Percentiles rank a stretch among this genome's conserved stretches.
phyloP scores from a whole-genome alignment of 1,140 invertebrate species.

The Lordiphosa mommai region DNA sequence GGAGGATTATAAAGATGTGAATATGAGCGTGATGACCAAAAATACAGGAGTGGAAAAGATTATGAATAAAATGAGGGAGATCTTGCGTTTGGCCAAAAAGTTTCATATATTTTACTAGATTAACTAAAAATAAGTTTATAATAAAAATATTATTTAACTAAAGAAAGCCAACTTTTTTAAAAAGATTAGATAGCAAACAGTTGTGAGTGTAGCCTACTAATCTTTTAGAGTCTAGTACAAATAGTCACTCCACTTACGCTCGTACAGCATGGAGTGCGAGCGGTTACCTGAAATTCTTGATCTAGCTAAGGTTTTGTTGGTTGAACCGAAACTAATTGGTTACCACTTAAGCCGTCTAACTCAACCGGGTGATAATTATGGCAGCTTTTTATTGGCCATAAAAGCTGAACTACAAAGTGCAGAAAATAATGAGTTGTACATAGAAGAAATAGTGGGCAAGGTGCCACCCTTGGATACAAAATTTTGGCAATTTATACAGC shows the following conservation, averaged over 20 bases:
- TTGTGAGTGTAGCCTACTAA: no score
- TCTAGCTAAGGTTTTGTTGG: slow-evolving; percentile 25
- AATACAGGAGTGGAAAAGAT: slow-evolving; percentile 48
- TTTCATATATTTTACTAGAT: slow-evolving; percentile 56
- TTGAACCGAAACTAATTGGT: slow-evolving; percentile 35
- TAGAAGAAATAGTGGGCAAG: slow-evolving; percentile 81
- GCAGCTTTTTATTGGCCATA: slow-evolving; percentile 81
- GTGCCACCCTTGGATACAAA: slow-evolving; percentile 82
- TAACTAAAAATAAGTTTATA: no score
- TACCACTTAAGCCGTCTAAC: slow-evolving; percentile 74
- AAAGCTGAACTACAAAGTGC: slow-evolving; percentile 17
- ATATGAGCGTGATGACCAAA: slow-evolving; percentile 44
- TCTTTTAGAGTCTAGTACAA: neutral
- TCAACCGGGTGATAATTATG: slow-evolving; percentile 83
- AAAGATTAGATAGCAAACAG: no score
- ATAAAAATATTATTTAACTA: no score
- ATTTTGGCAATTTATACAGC: slow-evolving; percentile 81
- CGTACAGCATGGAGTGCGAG: slow-evolving; percentile 29
- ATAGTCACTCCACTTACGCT: slow-evolving; percentile 5
- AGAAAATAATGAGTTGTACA: neutral
- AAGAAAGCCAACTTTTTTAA: no score
- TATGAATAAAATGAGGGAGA: slow-evolving; percentile 42
- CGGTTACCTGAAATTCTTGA: slow-evolving; percentile 38
- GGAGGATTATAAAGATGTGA: slow-evolving; percentile 64
- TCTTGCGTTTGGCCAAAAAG: slow-evolving; percentile 52